Evolutionary conservation across 1,140 invertebrate species (phyloP).

Genomic region (Panonychus citri): DNA sequence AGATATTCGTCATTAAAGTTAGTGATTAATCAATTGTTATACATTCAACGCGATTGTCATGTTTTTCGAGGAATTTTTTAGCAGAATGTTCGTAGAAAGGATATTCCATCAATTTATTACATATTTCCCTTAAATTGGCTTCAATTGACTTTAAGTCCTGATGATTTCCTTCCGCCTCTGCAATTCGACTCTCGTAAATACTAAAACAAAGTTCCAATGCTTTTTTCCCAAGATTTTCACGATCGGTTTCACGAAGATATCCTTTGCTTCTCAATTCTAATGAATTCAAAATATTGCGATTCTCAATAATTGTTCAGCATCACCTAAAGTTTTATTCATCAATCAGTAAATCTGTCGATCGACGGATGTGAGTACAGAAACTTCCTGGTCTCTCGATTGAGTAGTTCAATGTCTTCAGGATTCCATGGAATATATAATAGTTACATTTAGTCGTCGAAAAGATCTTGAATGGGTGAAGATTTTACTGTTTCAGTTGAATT

Average conservation of each 20-base stretch:
- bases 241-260: conserved; percentile 15
- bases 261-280: conserved; percentile 51
- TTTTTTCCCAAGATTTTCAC: conserved; percentile 8
- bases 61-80: not conserved
- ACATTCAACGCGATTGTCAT: no score
- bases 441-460: not conserved
- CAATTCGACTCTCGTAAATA: not conserved
- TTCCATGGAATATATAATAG: conserved; percentile 71
- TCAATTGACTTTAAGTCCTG: not conserved
- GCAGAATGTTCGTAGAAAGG: not conserved
- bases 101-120: not conserved
- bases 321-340: conserved; percentile 49
- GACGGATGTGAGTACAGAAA: conserved; percentile 69
- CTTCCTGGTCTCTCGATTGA: conserved; percentile 77
- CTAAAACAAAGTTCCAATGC: not conserved
- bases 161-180: not conserved
- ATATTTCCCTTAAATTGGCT: not conserved
- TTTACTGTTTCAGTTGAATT: not conserved
- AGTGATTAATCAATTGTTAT: not conserved
- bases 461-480: not conserved
- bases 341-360: conserved; percentile 50
- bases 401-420: conserved; percentile 65
- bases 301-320: conserved; percentile 48
- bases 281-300: conserved; percentile 44
- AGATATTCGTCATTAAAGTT: no score